Conservation (phyloP, 2,113 vertebrate species). For the Collichthys lucidus region DNA sequence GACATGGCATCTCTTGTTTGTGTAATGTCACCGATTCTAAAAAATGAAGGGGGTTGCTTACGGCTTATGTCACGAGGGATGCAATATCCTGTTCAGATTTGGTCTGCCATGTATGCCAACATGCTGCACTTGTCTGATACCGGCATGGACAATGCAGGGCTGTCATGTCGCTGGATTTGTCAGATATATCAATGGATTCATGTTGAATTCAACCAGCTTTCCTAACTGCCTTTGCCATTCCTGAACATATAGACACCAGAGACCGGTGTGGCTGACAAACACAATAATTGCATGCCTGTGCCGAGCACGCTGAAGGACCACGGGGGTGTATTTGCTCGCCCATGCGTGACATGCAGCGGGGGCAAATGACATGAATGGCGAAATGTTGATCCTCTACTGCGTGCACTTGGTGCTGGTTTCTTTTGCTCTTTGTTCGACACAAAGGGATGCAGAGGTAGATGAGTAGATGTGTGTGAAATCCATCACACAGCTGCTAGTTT, state of each 20-base stretch:
- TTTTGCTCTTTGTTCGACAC: conserved; percentile 52
- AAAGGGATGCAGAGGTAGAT: conserved; percentile 58
- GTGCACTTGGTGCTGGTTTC: conserved; percentile 33
- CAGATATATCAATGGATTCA: conserved; percentile 20
- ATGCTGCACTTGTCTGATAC: conserved; percentile 54
- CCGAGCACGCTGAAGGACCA: conserved; percentile 31
- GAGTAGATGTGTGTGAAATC: conserved; percentile 61
- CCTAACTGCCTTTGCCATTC: neutral
- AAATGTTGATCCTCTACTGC: conserved; percentile 30
- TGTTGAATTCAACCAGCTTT: conserved; percentile 28
- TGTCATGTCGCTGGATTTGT: conserved; percentile 41
- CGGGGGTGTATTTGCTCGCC: conserved; percentile 61
- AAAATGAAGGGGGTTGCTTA: conserved; percentile 36
- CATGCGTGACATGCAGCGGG: conserved; percentile 42
- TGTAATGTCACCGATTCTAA: conserved; percentile 54
- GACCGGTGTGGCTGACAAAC: conserved; percentile 33
- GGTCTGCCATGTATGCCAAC: conserved; percentile 21
- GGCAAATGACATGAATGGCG: conserved; percentile 54
- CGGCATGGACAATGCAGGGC: conserved; percentile 26
- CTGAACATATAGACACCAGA: conserved; percentile 29
- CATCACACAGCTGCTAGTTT: conserved; percentile 69
- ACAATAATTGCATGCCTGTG: conserved; percentile 60
- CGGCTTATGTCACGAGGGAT: conserved; percentile 54
- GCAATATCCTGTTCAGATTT: conserved; percentile 62
- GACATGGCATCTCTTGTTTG: conserved; percentile 61